A percentile compares a stretch with the other conserved stretches of the same genome.
Conservation (phyloP, 2,113 vertebrate genomes). For the Microtus pennsylvanicus region DNA sequence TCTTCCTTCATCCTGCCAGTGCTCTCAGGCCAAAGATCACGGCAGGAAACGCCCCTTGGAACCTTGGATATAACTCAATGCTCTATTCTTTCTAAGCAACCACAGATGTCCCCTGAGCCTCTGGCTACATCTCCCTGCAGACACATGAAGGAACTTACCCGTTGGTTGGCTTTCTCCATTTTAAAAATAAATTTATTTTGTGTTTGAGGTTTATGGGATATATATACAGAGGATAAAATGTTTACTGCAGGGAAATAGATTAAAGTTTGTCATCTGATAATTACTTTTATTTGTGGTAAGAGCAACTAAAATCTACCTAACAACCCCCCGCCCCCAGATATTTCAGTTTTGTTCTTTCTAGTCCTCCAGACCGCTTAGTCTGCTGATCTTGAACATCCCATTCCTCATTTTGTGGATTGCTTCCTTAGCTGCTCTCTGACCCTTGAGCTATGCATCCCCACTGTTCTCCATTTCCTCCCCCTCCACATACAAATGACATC, state of each 20-base stretch:
- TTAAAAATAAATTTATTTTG: neutral
- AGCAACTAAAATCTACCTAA: neutral
- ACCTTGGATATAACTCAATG: neutral
- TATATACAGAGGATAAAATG: neutral
- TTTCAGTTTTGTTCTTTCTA: neutral
- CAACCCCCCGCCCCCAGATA: neutral
- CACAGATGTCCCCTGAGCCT: neutral
- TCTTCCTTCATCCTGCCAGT: neutral
- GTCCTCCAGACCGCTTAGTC: neutral
- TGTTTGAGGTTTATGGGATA: neutral
- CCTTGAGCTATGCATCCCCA: neutral
- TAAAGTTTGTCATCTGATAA: neutral
- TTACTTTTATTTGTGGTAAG: neutral
- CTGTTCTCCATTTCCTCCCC: too few relatives aligned
- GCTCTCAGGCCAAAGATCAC: neutral
- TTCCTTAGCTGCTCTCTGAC: neutral
- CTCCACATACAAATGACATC: neutral
- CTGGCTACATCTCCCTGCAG: too few relatives aligned
- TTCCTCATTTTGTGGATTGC: neutral
- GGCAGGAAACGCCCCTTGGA: neutral
- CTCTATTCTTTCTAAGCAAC: neutral
- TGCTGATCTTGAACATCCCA: neutral
- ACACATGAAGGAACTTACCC: too few relatives aligned
- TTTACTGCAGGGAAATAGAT: neutral
- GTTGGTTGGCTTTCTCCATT: neutral